Base-by-base conservation (phyloP, 2,113 vertebrate genomes). In the Oryzias celebensis region DNA sequence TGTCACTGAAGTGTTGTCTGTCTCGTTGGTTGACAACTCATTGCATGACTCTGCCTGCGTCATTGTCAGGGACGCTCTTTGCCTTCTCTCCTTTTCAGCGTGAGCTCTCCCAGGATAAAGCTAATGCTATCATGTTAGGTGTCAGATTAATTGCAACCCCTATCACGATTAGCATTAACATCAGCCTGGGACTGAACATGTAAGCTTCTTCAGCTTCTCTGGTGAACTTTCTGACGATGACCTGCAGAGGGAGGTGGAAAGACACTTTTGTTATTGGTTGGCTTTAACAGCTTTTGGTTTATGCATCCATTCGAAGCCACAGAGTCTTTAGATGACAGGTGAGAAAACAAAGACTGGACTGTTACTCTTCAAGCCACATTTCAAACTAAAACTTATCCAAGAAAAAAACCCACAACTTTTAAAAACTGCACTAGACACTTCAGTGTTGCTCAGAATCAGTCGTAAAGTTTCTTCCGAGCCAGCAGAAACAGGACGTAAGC, bases 81-180 rank as follows among this genome's bases (percentile, higher is more conserved):
- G 26, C 16, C 26, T 61, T 28, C 54, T 36, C 6, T 24, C 41
- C 10, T 5, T 49, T 5, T 23, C 16, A 22, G 5, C 0, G 55
- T 48, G 85, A 73, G 17, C 28, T 69, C 7, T 78, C 81, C 86
- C 87, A 87, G 44, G 62, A 71, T 88, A 81, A 88, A 86, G 78
- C 65, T 91, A 93, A 93, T 92, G 92, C 92, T 93, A 92, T 89
- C 85, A 81, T 88, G 85, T 67, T 87, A 93, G 91, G 92, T 85
- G 92, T 89, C 73, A 54, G 43, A 0, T 14, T 41, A 3, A 52
- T 54, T 61, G 82, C 81, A 91, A 93, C 92, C 91, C 92, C 92
- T 93, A 93, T 93, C 92, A 93, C 92, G 89, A 92, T 92, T 93
- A 93, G 92, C 92, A 93, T 93, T 93, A 93, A 92, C 76, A 77